Evolutionary conservation across 1,140 invertebrate species (phyloP).

Genomic region (Epicauta chinensis): DNA sequence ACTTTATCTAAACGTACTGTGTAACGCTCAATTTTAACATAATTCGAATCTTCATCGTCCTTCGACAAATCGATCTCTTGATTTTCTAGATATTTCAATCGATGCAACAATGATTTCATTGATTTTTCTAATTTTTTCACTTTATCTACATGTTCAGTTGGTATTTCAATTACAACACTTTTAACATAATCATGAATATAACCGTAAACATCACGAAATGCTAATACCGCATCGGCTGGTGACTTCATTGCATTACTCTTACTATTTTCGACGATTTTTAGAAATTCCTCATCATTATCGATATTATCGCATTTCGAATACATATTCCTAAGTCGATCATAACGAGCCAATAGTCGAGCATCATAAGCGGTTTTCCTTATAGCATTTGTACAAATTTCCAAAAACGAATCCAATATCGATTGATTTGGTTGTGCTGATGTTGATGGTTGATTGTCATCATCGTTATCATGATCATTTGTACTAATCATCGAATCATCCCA

Average conservation of each 20-base stretch:
- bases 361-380: conserved; percentile 1
- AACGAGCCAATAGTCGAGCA: not conserved
- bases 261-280: not conserved
- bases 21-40: conserved; percentile 48
- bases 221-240: conserved; percentile 13
- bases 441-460: not conserved
- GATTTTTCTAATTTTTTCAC: conserved; percentile 42
- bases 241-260: not conserved
- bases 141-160: conserved; percentile 21
- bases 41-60: conserved; percentile 48
- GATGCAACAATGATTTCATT: conserved; percentile 42
- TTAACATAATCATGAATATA: conserved; percentile 17
- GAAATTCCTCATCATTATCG: not conserved
- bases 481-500: too few relatives aligned
- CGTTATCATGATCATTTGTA: too few relatives aligned
- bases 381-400: conserved; percentile 1
- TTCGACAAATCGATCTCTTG: conserved; percentile 44
- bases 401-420: not conserved
- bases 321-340: not conserved
- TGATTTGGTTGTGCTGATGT: conserved; percentile 1
- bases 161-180: conserved; percentile 17
- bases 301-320: conserved; percentile 1
- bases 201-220: conserved; percentile 27
- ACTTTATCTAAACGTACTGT: conserved; percentile 33
- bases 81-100: conserved; percentile 45